Percentiles rank a stretch among this genome's conserved stretches.
Conservation (phyloP, 2,797 vertebrate species). For the Picus viridis region DNA sequence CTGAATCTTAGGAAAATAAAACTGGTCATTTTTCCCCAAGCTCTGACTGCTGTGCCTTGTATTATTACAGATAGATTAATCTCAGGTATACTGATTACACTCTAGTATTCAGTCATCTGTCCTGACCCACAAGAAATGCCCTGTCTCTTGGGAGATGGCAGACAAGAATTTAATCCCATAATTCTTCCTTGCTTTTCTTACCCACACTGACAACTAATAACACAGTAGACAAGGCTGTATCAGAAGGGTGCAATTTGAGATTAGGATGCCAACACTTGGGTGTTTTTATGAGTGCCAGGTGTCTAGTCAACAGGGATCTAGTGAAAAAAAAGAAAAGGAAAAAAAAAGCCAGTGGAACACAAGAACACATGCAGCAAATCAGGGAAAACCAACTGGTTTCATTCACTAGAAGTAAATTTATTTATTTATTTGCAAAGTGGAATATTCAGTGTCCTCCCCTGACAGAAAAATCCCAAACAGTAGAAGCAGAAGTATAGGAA, state of each 20-base stretch:
- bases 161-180: conserved; percentile 4
- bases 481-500: neutral
- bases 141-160: neutral
- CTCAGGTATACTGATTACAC: neutral
- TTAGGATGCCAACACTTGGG: neutral
- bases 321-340: neutral
- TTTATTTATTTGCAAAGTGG: neutral
- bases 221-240: neutral
- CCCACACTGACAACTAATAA: neutral
- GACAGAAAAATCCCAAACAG: neutral
- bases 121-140: neutral
- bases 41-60: neutral
- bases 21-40: neutral
- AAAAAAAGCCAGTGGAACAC: neutral
- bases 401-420: neutral
- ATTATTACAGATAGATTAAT: conserved; percentile 8
- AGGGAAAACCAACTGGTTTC: neutral
- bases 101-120: neutral
- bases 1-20: neutral
- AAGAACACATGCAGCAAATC: neutral
- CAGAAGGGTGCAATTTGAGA: neutral
- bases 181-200: neutral
- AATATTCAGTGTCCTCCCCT: neutral
- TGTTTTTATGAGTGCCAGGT: neutral
- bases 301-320: neutral